Conservation (phyloP, 2,113 vertebrate species). For the Nothocercus nigrocapillus region DNA sequence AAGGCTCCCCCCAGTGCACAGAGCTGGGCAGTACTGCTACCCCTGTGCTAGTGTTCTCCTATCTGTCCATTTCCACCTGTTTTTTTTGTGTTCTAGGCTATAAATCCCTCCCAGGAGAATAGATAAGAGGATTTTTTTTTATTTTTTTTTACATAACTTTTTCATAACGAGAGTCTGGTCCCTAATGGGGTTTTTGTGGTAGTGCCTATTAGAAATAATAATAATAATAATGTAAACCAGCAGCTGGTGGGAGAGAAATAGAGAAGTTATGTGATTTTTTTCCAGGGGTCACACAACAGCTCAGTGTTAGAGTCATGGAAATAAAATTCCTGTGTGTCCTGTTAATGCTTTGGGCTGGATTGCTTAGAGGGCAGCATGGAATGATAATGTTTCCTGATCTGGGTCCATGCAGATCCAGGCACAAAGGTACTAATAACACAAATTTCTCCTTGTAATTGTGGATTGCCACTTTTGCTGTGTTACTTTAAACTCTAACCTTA, state of each 20-base stretch:
- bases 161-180: background rate
- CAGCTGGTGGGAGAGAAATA: background rate
- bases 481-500: conserved; percentile 17
- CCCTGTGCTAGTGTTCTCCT: background rate
- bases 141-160: background rate
- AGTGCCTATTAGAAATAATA: background rate
- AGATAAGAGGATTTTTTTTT: background rate
- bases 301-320: conserved; percentile 5
- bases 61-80: background rate
- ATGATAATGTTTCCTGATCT: background rate
- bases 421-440: background rate
- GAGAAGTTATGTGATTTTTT: conserved; percentile 4
- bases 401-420: background rate
- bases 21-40: background rate
- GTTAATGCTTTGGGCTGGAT: background rate
- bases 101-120: background rate
- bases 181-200: background rate
- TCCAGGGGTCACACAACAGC: conserved; percentile 9
- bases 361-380: background rate
- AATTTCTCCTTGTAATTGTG: background rate
- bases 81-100: background rate
- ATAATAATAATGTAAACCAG: background rate
- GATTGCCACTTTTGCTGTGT: conserved; percentile 16
- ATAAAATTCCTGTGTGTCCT: background rate
- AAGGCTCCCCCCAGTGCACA: background rate